phyloP scores from a whole-genome alignment of 2,888 invertebrate species.

The Encarsia formosa region DNA sequence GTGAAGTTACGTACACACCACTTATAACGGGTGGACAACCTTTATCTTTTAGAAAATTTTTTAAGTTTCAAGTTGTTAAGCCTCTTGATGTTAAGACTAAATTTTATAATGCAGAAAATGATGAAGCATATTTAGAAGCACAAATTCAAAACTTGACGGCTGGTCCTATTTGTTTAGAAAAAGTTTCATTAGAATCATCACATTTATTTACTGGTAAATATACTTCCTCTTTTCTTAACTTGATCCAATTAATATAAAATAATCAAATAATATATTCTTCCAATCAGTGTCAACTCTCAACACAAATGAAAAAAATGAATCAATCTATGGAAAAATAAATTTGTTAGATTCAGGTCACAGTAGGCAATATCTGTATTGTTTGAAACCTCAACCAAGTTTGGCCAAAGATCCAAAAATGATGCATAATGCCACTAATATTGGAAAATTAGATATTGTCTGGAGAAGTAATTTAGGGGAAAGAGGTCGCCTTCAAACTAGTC shows the following conservation, averaged over 20 bases:
- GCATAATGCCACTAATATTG: conserved; percentile 82
- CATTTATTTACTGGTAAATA: conserved; percentile 71
- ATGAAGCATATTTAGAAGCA: conserved; percentile 69
- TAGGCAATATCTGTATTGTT: conserved; percentile 91
- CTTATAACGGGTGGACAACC: conserved; percentile 53
- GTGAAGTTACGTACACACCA: conserved; percentile 88
- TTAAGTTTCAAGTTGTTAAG: conserved; percentile 96
- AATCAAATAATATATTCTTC: conserved; percentile 5
- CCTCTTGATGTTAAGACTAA: conserved; percentile 98
- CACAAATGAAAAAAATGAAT: conserved; percentile 61
- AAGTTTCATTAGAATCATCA: conserved; percentile 89
- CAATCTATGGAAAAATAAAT: conserved; percentile 75
- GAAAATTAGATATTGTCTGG: conserved; percentile 98
- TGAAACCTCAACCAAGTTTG: conserved; percentile 75
- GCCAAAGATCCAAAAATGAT: conserved; percentile 73
- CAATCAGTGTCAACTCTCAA: conserved; percentile 67
- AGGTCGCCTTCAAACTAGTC: conserved; percentile 94
- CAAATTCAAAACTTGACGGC: conserved; percentile 91
- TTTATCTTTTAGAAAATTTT: conserved; percentile 91
- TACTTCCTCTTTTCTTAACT: conserved; percentile 2
- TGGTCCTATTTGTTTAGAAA: conserved; percentile 89
- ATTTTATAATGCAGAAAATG: conserved; percentile 88
- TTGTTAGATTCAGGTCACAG: conserved; percentile 85
- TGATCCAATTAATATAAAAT: conserved; percentile 3
- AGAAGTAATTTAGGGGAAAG: conserved; percentile 93